Conservation (phyloP, 2,113 vertebrate genomes). For the Fregetta grallaria region DNA sequence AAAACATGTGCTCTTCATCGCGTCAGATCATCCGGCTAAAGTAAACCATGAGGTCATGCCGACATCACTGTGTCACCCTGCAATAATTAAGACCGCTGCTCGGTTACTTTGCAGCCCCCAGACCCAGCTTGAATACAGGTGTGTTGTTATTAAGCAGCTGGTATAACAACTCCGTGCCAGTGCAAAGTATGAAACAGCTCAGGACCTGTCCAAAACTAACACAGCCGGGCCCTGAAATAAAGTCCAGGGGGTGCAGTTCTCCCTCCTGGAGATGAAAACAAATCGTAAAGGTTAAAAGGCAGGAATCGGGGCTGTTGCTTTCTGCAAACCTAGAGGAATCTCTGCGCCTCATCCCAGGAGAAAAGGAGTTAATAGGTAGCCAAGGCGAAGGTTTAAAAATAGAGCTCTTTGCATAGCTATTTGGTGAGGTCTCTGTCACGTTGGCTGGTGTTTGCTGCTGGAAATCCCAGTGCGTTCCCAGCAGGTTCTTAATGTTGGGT, state of each 20-base stretch:
- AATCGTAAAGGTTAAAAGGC: conserved; percentile 63
- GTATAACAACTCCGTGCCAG: conserved; percentile 68
- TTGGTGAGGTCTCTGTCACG: conserved; percentile 50
- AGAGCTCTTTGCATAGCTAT: conserved; percentile 45
- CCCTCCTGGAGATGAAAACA: conserved; percentile 68
- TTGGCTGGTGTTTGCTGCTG: neutral
- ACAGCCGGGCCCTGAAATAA: conserved; percentile 15
- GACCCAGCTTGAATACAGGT: conserved; percentile 62
- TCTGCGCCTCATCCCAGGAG: conserved; percentile 27
- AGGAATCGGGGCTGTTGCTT: neutral
- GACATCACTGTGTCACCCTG: conserved; percentile 47
- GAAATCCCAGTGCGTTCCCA: neutral
- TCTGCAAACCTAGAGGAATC: conserved; percentile 18
- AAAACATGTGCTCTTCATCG: conserved; percentile 44
- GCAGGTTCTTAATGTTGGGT: conserved; percentile 2
- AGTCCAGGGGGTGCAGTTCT: conserved; percentile 42
- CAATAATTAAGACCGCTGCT: conserved; percentile 52
- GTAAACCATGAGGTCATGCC: conserved; percentile 73
- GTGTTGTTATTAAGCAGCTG: conserved; percentile 77
- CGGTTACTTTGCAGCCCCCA: conserved; percentile 22
- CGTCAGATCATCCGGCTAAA: neutral
- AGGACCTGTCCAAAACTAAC: conserved; percentile 67
- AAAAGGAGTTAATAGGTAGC: conserved; percentile 48
- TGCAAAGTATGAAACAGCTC: conserved; percentile 46
- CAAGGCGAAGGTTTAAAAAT: conserved; percentile 53